A percentile compares a stretch with the other conserved stretches of the same genome.
Evolutionary conservation across 2,888 invertebrate genomes (phyloP).

Genomic region (Zelleria hepariella): DNA sequence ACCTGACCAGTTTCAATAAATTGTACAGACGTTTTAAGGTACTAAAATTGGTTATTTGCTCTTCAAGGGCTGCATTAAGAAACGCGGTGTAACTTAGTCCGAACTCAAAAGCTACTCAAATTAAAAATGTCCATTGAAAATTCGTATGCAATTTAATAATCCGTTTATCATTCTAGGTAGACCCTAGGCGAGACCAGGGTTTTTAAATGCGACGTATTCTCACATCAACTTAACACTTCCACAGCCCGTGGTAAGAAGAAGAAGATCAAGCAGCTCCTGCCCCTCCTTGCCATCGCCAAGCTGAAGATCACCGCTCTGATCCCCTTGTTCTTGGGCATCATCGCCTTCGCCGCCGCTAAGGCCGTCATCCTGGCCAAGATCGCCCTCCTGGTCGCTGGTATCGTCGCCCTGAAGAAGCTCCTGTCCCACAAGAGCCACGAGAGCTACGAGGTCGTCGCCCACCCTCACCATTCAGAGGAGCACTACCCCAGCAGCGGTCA

Average conservation of each 20-base stretch:
- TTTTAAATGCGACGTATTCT: no score
- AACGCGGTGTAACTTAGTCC: no score
- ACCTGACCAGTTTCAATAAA: no score
- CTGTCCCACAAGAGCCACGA: slow-evolving; percentile 77
- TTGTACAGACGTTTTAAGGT: no score
- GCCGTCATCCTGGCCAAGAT: slow-evolving; percentile 88
- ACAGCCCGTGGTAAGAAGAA: slow-evolving; percentile 85
- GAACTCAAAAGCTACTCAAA: no score
- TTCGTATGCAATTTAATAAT: no score
- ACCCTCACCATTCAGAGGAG: slow-evolving; percentile 74
- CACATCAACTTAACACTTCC: slow-evolving; percentile 23
- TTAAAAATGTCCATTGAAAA: no score
- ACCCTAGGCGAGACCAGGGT: no score
- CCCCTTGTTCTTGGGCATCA: slow-evolving; percentile 79
- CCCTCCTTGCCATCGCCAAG: slow-evolving; percentile 82
- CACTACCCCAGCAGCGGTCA: slow-evolving; percentile 62
- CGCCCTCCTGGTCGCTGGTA: slow-evolving; percentile 81
- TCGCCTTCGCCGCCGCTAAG: slow-evolving; percentile 88
- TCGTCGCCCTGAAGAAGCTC: slow-evolving; percentile 79
- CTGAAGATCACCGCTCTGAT: slow-evolving; percentile 83
- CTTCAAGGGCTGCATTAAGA: no score
- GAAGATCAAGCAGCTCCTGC: slow-evolving; percentile 81
- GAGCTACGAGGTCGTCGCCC: slow-evolving; percentile 83
- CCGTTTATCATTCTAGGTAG: no score
- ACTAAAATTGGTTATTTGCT: no score